These are phyloP conservation scores for Epinotia demarniana DNA, from an alignment of 2,888 invertebrate genomes.

Conservation along the genomic window DNA sequence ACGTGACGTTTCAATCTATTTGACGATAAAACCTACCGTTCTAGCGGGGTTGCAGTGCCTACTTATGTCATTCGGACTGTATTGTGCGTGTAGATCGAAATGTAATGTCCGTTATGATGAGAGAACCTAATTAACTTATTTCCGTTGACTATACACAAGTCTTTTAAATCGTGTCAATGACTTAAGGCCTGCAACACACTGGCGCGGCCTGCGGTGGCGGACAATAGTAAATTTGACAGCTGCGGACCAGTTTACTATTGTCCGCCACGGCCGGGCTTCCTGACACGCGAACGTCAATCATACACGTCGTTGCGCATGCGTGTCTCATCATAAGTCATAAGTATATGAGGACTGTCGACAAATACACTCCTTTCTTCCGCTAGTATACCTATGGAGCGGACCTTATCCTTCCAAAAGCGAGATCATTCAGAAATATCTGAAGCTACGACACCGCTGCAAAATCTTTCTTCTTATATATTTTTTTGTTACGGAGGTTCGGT, in stretches of 20 bases:
- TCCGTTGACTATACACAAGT: not conserved
- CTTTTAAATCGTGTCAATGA: not conserved
- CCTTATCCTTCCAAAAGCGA: not conserved
- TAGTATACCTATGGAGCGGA: not conserved
- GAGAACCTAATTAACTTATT: no score
- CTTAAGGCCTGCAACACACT: no score
- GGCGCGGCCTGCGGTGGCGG: no score
- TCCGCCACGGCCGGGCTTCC: conserved; percentile 10
- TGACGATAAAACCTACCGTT: no score
- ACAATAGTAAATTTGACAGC: no score
- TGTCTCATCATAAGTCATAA: conserved; percentile 12
- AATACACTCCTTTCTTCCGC: conserved; percentile 2
- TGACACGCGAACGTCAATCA: conserved; percentile 33
- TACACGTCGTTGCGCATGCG: conserved; percentile 26
- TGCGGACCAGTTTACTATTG: no score
- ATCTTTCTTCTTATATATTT: no score
- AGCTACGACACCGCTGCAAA: no score
- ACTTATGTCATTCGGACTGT: not conserved
- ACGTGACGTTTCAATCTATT: no score
- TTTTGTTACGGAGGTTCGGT: no score
- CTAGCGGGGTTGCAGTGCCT: not conserved
- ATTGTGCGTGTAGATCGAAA: not conserved
- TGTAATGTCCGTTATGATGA: not conserved
- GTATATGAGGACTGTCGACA: not conserved
- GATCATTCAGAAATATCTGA: no score